phyloP scores from a whole-genome alignment of 1,140 invertebrate species.

The Ptiloglossa arizonensis region DNA sequence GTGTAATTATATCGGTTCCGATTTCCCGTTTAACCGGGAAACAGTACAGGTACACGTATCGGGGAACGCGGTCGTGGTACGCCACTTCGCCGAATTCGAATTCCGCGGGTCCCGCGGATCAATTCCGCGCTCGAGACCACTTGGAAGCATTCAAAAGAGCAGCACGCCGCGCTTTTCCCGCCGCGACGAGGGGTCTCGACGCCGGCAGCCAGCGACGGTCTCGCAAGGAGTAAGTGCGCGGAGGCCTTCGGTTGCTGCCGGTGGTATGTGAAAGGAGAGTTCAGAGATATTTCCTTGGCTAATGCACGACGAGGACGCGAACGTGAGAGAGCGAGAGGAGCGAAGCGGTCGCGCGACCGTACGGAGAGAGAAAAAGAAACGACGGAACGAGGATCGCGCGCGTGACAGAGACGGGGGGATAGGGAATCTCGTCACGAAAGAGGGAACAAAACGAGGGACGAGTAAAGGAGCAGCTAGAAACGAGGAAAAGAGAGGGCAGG shows the following conservation, averaged over 20 bases:
- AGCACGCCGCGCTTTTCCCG: conserved; percentile 26
- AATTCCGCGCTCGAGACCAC: background rate
- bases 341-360: conserved; percentile 40
- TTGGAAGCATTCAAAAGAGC: conserved; percentile 8
- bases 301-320: conserved; percentile 33
- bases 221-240: conserved; percentile 21
- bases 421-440: conserved; percentile 5
- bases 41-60: too few species aligned
- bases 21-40: too few species aligned
- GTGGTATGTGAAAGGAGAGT: conserved; percentile 56
- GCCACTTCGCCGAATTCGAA: too few species aligned
- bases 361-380: background rate
- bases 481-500: conserved; percentile 8
- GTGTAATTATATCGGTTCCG: too few species aligned
- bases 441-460: conserved; percentile 30
- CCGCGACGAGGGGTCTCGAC: conserved; percentile 5
- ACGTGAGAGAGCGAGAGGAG: background rate
- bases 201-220: conserved; percentile 4
- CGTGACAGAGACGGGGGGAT: background rate
- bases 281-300: conserved; percentile 50
- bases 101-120: background rate
- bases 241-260: conserved; percentile 36
- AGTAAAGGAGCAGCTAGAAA: conserved; percentile 32
- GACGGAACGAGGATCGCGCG: background rate
- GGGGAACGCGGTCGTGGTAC: too few species aligned